Base-by-base conservation (phyloP, 2,797 vertebrate genomes). In the Tapirus indicus region DNA sequence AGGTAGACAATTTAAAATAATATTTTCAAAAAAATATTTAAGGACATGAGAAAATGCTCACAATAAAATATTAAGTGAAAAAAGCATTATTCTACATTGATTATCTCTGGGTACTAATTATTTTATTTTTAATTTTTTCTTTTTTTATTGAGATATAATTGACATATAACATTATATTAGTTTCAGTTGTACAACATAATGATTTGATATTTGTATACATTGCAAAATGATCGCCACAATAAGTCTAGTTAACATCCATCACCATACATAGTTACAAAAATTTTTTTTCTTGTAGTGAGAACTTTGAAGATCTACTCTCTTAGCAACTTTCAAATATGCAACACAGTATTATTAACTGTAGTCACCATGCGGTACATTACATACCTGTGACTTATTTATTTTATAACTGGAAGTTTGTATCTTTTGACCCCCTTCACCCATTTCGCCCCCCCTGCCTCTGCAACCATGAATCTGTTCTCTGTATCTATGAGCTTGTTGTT, bases 11-110 rank as follows among this genome's bases (percentile, higher is more conserved):
- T 91, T 93, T 80, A 68, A 79, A 80, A 69, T 66, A 54, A 44
- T 80, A 8, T 85, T 96, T 96, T 88, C 2, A 82, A 94, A 75
- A 38, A 75, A 77, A 88, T 32, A 54, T 32, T 79, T 80, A 72
- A 74, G 21, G 9, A n/a, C 8, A 23, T 83, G 23, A 95, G 44
- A 88, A 95, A 72, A 62, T 60, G 27, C 54, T 87, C 29, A 80
- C 10, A 86, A 91, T 49, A 68, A 47, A 88, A 29, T 77, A 75
- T 56, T n/a, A 84, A 27, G 9, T 74, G 13, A 64, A 82, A 86
- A 91, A 92, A 68, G 16, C 27, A n/a, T 41, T 49, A 83, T 84
- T 79, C 13, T 47, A 14, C 11, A 64, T 23, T 72, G 14, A 77
- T 71, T 54, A 47, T 71, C 49, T 78, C 41, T 85, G 20, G 2